Base-by-base conservation (phyloP, 2,888 invertebrate genomes). In the Petrolisthes cinctipes region DNA sequence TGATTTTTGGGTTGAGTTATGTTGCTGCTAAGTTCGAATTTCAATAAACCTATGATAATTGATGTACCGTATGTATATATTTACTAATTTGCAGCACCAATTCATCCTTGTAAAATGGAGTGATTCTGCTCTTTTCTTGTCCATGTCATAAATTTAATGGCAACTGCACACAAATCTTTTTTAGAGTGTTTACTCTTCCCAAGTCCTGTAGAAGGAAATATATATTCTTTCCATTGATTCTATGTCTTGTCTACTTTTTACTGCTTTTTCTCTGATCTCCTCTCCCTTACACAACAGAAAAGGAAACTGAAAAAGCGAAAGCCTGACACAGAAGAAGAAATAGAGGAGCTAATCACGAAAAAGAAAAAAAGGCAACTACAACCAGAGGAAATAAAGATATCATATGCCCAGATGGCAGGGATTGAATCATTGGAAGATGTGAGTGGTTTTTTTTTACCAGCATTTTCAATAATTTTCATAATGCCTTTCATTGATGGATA, bases 401-500 rank as follows among this genome's bases (percentile, higher is more conserved):
- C 84, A 7, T 88, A 84, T 23, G 61, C 80, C 3, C n/a, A 88
- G 17, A 88, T 88, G 88, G 88, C 88, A 3, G 88, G 88, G 7
- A 76, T 88, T 5, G 88, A 88, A 37, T 54, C 80, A 4, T 76
- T 88, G 37, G 80, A 88, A 68, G 88, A 88, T 66, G 88, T 88
- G n/a, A 76, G 88, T 88, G 6, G 37, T 0, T 37, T 57, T 23
- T 53, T 71, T 23, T 71, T 53, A 6, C 4, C 5, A 37, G n/a
- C 4, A 51, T 68, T 14, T 5, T 68, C 20, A 51, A 9, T 9
- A 23, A 61, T 17, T 17, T 80, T 20, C 11, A 51, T n/a, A 37
- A 0, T 20, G 5, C 80, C n/a, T 17, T 51, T 51, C 17, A 2
- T 54, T 9, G 23, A 17, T n/a, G 7, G 56, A 56, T 53, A 17